phyloP scores from a whole-genome alignment of 1,140 invertebrate genomes.

The Dufourea novaeangliae region DNA sequence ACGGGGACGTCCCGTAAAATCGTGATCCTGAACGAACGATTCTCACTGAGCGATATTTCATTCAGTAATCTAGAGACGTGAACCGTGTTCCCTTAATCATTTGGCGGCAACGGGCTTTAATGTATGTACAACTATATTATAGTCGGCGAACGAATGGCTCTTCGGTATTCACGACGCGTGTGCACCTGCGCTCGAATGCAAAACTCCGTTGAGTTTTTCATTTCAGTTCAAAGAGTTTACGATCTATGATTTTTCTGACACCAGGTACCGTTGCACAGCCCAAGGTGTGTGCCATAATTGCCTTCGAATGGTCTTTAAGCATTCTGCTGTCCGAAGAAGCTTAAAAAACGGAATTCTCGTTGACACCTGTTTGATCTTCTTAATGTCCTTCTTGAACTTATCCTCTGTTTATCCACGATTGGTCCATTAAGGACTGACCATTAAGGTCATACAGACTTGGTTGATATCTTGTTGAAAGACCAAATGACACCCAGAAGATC shows the following conservation, averaged over 20 bases:
- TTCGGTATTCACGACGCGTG: too few species aligned
- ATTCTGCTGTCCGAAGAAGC: too few species aligned
- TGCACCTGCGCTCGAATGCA: too few species aligned
- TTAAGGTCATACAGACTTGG: too few species aligned
- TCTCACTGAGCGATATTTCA: background rate
- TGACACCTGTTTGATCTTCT: too few species aligned
- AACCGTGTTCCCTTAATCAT: background rate
- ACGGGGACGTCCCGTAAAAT: background rate
- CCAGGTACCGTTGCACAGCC: constrained; percentile 9
- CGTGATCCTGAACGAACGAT: background rate
- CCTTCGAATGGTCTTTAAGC: background rate
- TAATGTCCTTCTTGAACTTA: too few species aligned
- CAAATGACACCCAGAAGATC: too few species aligned
- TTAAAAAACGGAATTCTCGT: too few species aligned
- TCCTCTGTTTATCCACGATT: too few species aligned
- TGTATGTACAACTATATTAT: background rate
- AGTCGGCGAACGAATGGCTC: too few species aligned
- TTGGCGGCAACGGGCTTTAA: background rate
- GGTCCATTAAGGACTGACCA: too few species aligned
- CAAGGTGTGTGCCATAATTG: background rate
- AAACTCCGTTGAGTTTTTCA: background rate
- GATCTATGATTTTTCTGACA: background rate
- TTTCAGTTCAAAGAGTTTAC: background rate
- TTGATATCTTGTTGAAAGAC: too few species aligned
- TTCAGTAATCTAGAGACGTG: background rate